Base-by-base conservation (phyloP, 2,888 invertebrate genomes). In the Ichneumoninae sp. region DNA sequence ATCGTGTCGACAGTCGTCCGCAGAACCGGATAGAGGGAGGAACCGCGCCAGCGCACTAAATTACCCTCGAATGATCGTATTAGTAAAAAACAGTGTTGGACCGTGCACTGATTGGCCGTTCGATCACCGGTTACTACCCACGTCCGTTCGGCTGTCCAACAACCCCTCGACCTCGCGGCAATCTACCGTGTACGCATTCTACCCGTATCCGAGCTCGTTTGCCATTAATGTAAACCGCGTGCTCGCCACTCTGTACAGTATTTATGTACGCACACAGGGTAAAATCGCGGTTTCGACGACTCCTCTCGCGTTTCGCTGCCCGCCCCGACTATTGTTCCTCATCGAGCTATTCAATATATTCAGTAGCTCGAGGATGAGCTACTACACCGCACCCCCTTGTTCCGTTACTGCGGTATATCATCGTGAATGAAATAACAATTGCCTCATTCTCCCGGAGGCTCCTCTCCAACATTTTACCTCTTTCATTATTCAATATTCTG, bases 301-400 rank as follows among this genome's bases (percentile, higher is more conserved):
- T 84, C 78, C 79, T 78, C 81, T 74, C 84, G 79, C 84, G 80
- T 75, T 79, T 82, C 84, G 44, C 84, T 60, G 30, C 52, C 77
- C 82, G 22, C 82, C 68, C 30, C 52, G 79, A 76, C 82, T 71
- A 82, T 85, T 85, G 84, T 85, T 82, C 84, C 75, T 82, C 82
- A 85, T 85, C 84, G 62, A 69, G 76, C 82, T 85, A 79, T 85
- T 85, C 79, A 82, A 85, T 85, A 85, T 80, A 85, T 85, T 85
- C 82, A 85, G 52, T 30, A 82, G 76, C 70, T 68, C 60, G 72
- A 76, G 82, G 68, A 44, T 62, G 80, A 72, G 69, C 66, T 71
- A 65, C 66, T 26, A 65, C 72, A 50, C 54, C 62, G 33, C 62
- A 79, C 62, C 57, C 75, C 68, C 75, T 66, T 76, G 57, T 65